A percentile compares a stretch with the other conserved stretches of the same genome.
phyloP scores from a whole-genome alignment of 2,888 invertebrate genomes.

The Morpho achilles region DNA sequence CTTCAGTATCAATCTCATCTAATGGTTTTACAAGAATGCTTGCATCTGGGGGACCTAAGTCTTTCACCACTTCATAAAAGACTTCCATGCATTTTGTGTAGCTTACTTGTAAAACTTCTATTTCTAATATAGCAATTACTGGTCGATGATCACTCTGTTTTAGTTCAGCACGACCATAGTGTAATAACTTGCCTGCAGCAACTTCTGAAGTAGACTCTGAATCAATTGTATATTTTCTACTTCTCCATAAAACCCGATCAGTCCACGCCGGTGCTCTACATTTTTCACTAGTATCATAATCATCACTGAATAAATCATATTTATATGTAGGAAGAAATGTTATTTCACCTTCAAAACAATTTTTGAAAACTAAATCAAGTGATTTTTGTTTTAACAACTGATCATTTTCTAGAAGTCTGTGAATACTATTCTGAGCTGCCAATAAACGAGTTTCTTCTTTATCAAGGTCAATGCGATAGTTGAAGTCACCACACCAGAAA shows the following conservation, averaged over 20 bases:
- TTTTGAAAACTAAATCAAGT: slow-evolving; percentile 91
- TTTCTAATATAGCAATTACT: slow-evolving; percentile 93
- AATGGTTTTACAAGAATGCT: slow-evolving; percentile 87
- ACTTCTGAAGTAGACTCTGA: slow-evolving; percentile 82
- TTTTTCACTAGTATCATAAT: slow-evolving; percentile 99
- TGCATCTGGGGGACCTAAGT: slow-evolving; percentile 96
- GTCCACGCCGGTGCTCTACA: slow-evolving; percentile 99
- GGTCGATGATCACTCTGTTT: slow-evolving; percentile 99
- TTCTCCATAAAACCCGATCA: slow-evolving; percentile 96
- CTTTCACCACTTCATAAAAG: slow-evolving; percentile 90
- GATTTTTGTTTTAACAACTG: slow-evolving; percentile 91
- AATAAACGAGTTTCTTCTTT: slow-evolving; percentile 95
- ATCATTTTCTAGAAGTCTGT: slow-evolving; percentile 89
- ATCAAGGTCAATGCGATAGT: slow-evolving; percentile 97
- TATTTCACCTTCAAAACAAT: slow-evolving; percentile 95
- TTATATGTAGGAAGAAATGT: slow-evolving; percentile 98
- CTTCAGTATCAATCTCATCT: slow-evolving; percentile 61
- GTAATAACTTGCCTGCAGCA: slow-evolving; percentile 88
- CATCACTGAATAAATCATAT: slow-evolving; percentile 98
- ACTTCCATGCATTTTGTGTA: slow-evolving; percentile 86
- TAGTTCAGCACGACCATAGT: slow-evolving; percentile 95
- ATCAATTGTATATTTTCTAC: slow-evolving; percentile 86
- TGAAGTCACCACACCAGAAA: slow-evolving; percentile 99
- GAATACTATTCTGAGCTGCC: slow-evolving; percentile 86
- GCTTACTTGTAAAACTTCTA: slow-evolving; percentile 91